Conservation (phyloP, 2,888 invertebrate genomes). For the Eupeodes latifasciatus region DNA sequence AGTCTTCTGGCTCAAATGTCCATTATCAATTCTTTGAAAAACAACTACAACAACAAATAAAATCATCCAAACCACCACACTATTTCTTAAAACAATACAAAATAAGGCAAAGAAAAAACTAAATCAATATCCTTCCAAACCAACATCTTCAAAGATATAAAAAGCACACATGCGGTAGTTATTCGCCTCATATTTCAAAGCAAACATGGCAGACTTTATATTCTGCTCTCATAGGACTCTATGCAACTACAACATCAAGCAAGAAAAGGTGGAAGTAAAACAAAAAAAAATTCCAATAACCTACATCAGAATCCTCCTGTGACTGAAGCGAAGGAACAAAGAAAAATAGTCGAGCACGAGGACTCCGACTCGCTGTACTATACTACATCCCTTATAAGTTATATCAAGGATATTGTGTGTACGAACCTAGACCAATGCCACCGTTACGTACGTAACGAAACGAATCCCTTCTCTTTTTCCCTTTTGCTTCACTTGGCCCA, state of each 20-base stretch:
- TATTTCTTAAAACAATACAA: conserved; percentile 5
- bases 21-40: conserved; percentile 18
- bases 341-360: conserved; percentile 21
- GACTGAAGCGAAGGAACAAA: conserved; percentile 42
- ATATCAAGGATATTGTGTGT: not conserved
- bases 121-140: conserved; percentile 46
- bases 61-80: not conserved
- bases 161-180: conserved; percentile 41
- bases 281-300: conserved; percentile 29
- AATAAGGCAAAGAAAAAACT: not conserved
- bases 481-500: not conserved
- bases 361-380: not conserved
- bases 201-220: conserved; percentile 46
- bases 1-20: conserved; percentile 26
- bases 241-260: not conserved
- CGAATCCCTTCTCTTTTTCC: not conserved
- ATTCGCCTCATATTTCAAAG: conserved; percentile 34
- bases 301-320: conserved; percentile 38
- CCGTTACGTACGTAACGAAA: not conserved
- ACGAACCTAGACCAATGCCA: not conserved
- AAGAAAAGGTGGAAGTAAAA: not conserved
- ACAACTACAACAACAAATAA: not conserved
- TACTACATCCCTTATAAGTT: not conserved
- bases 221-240: not conserved
- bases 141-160: conserved; percentile 41